Percentiles rank a stretch among this genome's conserved stretches.
Conservation (phyloP, 2,113 vertebrate genomes). For the Bucco capensis region DNA sequence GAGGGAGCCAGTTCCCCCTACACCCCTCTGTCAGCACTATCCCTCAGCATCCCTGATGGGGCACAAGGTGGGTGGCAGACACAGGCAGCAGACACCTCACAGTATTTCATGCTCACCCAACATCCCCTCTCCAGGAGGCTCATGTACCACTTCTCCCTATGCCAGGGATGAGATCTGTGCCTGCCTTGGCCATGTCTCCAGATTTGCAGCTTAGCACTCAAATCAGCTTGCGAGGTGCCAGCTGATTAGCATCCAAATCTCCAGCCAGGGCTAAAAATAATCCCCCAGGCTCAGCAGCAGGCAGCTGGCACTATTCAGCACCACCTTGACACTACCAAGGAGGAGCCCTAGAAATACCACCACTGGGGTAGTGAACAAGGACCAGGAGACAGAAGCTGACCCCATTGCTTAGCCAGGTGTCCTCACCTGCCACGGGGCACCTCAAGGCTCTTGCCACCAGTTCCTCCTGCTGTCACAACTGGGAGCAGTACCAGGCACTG, state of each 20-base stretch:
- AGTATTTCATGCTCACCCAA: fast-evolving
- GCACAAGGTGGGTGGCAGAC: fast-evolving
- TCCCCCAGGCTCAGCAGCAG: background rate
- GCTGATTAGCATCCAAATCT: constrained; percentile 64
- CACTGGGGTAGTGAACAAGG: fast-evolving
- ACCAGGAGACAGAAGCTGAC: fast-evolving
- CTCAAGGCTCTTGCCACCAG: background rate
- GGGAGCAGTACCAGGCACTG: background rate
- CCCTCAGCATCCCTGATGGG: background rate
- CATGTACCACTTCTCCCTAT: background rate
- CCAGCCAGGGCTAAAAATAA: constrained; percentile 53
- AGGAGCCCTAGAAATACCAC: background rate
- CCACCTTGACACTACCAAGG: fast-evolving
- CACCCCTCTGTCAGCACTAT: background rate
- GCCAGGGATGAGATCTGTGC: background rate
- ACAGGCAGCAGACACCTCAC: no score
- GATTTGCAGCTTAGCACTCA: constrained; percentile 57
- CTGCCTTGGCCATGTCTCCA: background rate
- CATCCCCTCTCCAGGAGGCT: fast-evolving
- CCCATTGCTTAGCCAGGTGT: background rate
- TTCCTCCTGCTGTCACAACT: background rate
- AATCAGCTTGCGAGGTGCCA: constrained; percentile 48
- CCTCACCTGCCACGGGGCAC: fast-evolving
- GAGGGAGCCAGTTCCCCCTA: background rate
- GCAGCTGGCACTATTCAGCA: background rate